Base-by-base conservation (phyloP, 2,888 invertebrate genomes). In the Lepidochrysops patricia region DNA sequence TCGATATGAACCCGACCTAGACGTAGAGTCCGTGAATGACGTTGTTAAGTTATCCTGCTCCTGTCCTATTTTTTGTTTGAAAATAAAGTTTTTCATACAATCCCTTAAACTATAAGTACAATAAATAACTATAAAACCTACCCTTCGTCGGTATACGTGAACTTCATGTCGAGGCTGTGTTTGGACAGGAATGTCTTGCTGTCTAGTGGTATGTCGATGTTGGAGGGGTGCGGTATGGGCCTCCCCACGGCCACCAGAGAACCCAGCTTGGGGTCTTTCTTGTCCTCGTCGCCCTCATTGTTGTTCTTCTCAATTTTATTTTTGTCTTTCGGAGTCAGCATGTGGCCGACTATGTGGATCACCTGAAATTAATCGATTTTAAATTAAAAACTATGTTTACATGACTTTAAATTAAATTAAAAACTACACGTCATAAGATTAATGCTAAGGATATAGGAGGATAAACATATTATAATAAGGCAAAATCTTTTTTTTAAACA, bases 71-170 rank as follows among this genome's bases (percentile, higher is more conserved):
- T n/a, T n/a, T n/a, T n/a, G n/a, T n/a, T n/a, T n/a, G n/a, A n/a
- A n/a, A n/a, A n/a, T n/a, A n/a, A n/a, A n/a, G n/a, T n/a, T n/a
- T n/a, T n/a, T n/a, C n/a, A n/a, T n/a, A n/a, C n/a, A n/a, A n/a
- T n/a, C n/a, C n/a, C n/a, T n/a, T n/a, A n/a, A n/a, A n/a, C n/a
- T n/a, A n/a, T n/a, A n/a, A n/a, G n/a, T n/a, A n/a, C n/a, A 9
- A 34, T 1, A n/a, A 4, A 4, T n/a, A 13, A 34, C 4, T 4
- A 2, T 13, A 4, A 12, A 56, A 91, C 93, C 92, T 80, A 98
- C 98, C 95, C 95, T 68, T 97, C 97, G 84, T 98, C 98, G 62
- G 95, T 96, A 77, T 97, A 96, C 23, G 96, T 97, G 76, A 97
- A 97, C 77, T 96, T 97, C 97, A 98, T 98, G 77, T 97, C 97